phyloP scores from a whole-genome alignment of 2,888 invertebrate genomes.

The Tetropium fuscum region DNA sequence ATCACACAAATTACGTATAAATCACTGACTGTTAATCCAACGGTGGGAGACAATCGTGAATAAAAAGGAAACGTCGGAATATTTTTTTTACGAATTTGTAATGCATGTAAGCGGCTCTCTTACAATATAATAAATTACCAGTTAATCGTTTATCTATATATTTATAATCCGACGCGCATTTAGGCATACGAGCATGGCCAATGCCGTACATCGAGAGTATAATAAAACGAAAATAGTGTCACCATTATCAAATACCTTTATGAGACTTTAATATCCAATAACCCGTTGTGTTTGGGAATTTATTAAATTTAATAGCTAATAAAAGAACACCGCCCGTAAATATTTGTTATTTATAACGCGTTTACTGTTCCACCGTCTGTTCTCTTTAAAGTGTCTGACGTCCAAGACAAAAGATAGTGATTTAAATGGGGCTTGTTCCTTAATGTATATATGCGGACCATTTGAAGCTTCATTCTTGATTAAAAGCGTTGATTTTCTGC shows the following conservation, averaged over 20 bases:
- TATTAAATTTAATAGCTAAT: conserved; percentile 56
- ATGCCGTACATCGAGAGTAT: neutral
- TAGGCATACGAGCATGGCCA: conserved; percentile 29
- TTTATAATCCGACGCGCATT: conserved; percentile 38
- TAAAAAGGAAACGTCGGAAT: too few species aligned
- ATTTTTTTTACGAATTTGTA: neutral
- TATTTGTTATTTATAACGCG: conserved; percentile 47
- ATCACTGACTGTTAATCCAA: too few species aligned
- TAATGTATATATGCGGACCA: too few species aligned
- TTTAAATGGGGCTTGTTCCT: too few species aligned
- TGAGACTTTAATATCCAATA: conserved; percentile 52
- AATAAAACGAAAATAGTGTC: conserved; percentile 51
- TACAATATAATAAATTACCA: conserved; percentile 23
- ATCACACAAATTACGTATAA: too few species aligned
- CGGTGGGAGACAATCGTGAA: too few species aligned
- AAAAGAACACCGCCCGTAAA: conserved; percentile 49
- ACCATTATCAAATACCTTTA: conserved; percentile 52
- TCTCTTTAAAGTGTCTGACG: conserved; percentile 31
- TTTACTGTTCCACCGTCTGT: conserved; percentile 34
- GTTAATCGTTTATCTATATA: conserved; percentile 20
- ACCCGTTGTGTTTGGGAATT: conserved; percentile 53
- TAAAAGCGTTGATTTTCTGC: too few species aligned
- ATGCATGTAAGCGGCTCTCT: conserved; percentile 1
- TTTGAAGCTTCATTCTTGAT: too few species aligned
- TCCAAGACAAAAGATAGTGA: neutral